phyloP scores from a whole-genome alignment of 2,113 vertebrate genomes.

The Ciconia boyciana region DNA sequence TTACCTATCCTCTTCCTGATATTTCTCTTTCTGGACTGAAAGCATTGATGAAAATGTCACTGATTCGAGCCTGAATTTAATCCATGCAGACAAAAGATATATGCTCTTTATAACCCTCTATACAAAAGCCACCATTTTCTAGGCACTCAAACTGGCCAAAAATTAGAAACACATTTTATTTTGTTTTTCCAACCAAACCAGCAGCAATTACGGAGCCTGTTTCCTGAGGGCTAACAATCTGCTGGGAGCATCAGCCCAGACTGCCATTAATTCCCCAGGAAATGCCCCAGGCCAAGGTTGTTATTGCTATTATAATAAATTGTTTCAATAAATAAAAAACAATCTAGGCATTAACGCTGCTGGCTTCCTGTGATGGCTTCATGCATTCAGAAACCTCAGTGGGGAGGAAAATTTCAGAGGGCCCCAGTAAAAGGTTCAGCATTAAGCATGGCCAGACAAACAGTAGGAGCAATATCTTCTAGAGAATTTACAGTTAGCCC shows the following conservation, averaged over 20 bases:
- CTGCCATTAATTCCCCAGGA: slow-evolving; percentile 57
- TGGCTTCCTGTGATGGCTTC: slow-evolving; percentile 39
- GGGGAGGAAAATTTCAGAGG: slow-evolving; percentile 32
- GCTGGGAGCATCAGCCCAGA: slow-evolving; percentile 55
- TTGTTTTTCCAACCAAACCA: slow-evolving; percentile 48
- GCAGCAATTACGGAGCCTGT: neutral
- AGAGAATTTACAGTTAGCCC: slow-evolving; percentile 24
- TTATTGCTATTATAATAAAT: slow-evolving; percentile 57
- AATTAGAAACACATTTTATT: slow-evolving; percentile 62
- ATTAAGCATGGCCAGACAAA: neutral
- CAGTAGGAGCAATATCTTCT: slow-evolving; percentile 34
- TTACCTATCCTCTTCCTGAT: neutral
- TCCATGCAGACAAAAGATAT: neutral
- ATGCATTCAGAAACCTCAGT: slow-evolving; percentile 19
- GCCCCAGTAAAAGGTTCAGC: neutral
- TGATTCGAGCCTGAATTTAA: neutral
- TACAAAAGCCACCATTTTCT: neutral
- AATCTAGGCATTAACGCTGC: slow-evolving; percentile 22
- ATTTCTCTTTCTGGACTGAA: neutral
- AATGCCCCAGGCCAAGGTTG: slow-evolving; percentile 47
- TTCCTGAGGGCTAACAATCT: slow-evolving; percentile 54
- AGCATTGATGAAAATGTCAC: neutral
- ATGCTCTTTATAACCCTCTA: neutral
- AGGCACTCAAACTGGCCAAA: neutral
- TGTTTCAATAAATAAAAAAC: slow-evolving; percentile 60